Base-by-base conservation (phyloP, 2,113 vertebrate species). In the Eudyptes chrysolophus region DNA sequence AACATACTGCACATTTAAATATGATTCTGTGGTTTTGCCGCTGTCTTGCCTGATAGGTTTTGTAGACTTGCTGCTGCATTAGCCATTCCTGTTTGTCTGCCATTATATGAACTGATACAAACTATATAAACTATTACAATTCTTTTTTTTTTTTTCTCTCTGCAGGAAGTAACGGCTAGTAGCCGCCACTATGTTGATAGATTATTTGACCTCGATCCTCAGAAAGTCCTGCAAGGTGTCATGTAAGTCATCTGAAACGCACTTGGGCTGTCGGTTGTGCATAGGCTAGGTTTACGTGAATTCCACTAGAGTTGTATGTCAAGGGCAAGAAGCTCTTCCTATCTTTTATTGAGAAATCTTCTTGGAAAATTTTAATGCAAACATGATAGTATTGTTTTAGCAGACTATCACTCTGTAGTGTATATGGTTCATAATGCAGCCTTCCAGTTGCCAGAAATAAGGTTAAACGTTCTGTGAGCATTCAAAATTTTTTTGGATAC, bases 141-240 rank as follows among this genome's bases (percentile, higher is more conserved):
- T 40, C 13, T 88, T 98, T 83, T 40, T 13, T 88, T 98, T 83
- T 60, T 38, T 66, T 93, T 97, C 38, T 92, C 97, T 89, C 96
- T 66, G 82, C 98, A 99, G 99, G 99, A 99, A 98, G 99, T 99
- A 96, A 99, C 99, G 79, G 99, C 99, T 95, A 99, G 99, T 87
- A 99, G 99, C 98, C 99, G 99, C 96, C 99, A 99, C 98, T 99
- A 99, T 98, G 99, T 99, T 94, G 99, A 99, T 98, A 98, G 99
- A 97, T 98, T 99, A 97, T 99, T 99, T 97, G 99, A 99, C 98
- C 99, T 99, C 38, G 99, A 99, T 98, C 99, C 99, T 96, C 99
- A 99, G 97, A 99, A 99, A 97, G 99, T 99, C 97, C 99, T 99
- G 92, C 99, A 99, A 98, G 99, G 99, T 99, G 99, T 99, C 98